Base-by-base conservation (phyloP, 2,113 vertebrate genomes). In the Promerops cafer region DNA sequence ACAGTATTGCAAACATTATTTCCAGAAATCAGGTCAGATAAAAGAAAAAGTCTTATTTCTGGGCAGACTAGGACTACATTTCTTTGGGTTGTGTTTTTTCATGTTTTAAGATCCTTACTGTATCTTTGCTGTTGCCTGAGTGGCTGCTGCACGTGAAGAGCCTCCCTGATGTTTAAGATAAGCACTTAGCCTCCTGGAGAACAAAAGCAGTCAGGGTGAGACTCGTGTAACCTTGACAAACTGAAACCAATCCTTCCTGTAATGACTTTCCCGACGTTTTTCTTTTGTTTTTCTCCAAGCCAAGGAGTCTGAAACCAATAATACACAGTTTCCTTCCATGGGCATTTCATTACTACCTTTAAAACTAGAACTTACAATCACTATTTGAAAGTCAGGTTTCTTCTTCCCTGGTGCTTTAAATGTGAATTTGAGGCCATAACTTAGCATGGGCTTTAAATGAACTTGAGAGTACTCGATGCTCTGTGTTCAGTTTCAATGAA, bases 181-280 rank as follows among this genome's bases (percentile, higher is more conserved):
- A 81, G 47, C 78, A 84, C 68, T 95, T 85, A 74, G 78, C 66
- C 89, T 93, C 50, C 83, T 91, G 63, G 40, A 95, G 71, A 96
- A 33, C 71, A 76, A 83, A 85, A 83, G 54, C 77, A 85, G 54
- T 30, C 86, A 74, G 90, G 84, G 47, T 16, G 5, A 93, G 71
- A 44, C 88, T 93, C 50, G 6, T 33, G 69, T 85, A 94, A 96
- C 80, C 78, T 61, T 80, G 35, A 65, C 56, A 91, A 87, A 85
- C 88, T 78, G 63, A 83, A 95, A 63, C 79, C 69, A 93, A 90
- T 95, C 84, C 69, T 57, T 93, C 54, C 79, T 77, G 59, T 69
- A 83, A 93, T 39, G 68, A 77, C 59, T 94, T 92, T 90, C 86
- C 61, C 69, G 68, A 28, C 9, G 63, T 76, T 59, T 82, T 57